Base-by-base conservation (phyloP, 53 echinoderm and acorn worm genomes). In the Pentamera pediparva region DNA sequence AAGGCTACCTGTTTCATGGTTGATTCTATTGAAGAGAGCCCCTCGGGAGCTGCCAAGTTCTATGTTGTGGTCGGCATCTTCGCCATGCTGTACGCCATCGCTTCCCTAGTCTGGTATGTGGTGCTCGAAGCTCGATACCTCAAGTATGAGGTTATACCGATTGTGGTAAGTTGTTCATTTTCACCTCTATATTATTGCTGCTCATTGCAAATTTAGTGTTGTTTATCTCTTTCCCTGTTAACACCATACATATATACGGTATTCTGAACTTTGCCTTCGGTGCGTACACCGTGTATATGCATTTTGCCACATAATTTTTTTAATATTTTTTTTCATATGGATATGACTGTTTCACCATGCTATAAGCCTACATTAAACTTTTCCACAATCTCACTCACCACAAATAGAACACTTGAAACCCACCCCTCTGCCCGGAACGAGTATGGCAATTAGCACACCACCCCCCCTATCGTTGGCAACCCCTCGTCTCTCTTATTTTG, bases 1-100 rank as follows among this genome's bases (percentile, higher is more conserved):
- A 35, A 22, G 8, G 10, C 55, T 0, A 0, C 27, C 0, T 72
- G 73, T 34, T n/a, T 19, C 10, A 37, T n/a, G 0, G 4, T 3
- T 13, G 55, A 20, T 19, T 32, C 4, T 19, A 35, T 72, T 22
- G 55, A 33, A 35, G 55, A 72, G 34, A 72, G 73, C 38, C 86
- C 86, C 8, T 80, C 86, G 0, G 85, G 89, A 0, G 79, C 89
- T 35, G 91, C 98, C 11, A 50, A 81, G 36, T 98, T 88, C 75
- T 98, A 91, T 75, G 98, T 98, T 7, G 80, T 80, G 1, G 79
- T 98, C 0, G 98, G 98, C 56, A 92, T 98, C 7, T 75, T 98
- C 20, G 98, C 98, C 1, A 92, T 98, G 89, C 78, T 98, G 29
- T 98, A 92, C 74, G 76, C 79, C 13, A 83, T 88, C 40, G 86